These are phyloP conservation scores for Cataglyphis hispanica DNA, from an alignment of 1,140 invertebrate genomes.

Conservation along the genomic window DNA sequence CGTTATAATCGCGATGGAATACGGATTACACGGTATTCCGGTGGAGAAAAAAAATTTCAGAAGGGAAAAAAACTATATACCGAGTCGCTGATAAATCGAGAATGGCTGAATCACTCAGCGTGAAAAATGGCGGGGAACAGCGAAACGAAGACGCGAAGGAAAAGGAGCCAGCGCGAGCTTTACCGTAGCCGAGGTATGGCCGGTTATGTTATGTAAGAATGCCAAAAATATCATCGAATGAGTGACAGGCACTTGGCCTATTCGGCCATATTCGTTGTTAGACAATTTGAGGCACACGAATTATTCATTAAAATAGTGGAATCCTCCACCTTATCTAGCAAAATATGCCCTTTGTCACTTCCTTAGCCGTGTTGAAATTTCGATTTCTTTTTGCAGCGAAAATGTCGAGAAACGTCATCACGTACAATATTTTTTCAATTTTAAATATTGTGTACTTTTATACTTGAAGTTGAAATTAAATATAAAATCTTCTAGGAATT, in stretches of 20 bases:
- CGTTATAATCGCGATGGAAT: not conserved
- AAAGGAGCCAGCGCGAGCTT: slow-evolving; percentile 43
- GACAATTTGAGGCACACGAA: slow-evolving; percentile 75
- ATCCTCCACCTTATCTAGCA: not conserved
- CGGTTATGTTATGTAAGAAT: slow-evolving; percentile 81
- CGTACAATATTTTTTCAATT: not conserved
- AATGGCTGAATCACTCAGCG: slow-evolving; percentile 56
- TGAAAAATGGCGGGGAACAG: slow-evolving; percentile 67
- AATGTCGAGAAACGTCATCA: not conserved
- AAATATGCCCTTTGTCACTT: not conserved
- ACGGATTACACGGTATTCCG: not conserved
- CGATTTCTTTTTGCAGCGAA: not conserved
- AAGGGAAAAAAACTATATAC: slow-evolving; percentile 27
- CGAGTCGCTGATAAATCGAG: slow-evolving; percentile 35
- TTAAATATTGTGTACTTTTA: not conserved
- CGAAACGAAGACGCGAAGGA: slow-evolving; percentile 40
- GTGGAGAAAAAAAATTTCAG: not conserved
- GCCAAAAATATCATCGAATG: slow-evolving; percentile 82
- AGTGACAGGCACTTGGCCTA: slow-evolving; percentile 82
- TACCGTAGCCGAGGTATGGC: slow-evolving; percentile 53
- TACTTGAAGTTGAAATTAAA: not conserved
- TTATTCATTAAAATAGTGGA: slow-evolving; percentile 55
- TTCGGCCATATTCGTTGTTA: slow-evolving; percentile 69
- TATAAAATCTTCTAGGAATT: not conserved
- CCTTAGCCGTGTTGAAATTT: not conserved